Conservation (phyloP, 2,888 invertebrate species). For the Willowsia nigromaculata region DNA sequence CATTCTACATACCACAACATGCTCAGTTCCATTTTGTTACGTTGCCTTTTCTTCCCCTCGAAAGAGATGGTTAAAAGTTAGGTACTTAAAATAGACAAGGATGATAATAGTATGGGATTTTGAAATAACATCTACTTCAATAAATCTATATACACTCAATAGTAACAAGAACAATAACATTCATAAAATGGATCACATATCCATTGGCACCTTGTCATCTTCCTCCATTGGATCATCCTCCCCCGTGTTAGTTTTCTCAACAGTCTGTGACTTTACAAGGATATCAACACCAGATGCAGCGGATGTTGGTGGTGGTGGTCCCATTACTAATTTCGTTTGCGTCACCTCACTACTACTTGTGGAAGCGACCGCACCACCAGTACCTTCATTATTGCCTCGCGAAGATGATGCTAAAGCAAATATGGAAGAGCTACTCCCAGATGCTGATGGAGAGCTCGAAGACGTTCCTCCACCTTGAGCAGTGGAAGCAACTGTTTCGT, state of each 20-base stretch:
- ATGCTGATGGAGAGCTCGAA: constrained; percentile 31
- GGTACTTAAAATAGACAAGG: constrained; percentile 58
- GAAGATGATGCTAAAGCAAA: constrained; percentile 11
- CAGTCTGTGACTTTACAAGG: constrained; percentile 10
- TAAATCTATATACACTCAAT: not conserved
- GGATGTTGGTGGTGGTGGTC: not conserved
- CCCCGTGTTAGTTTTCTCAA: not conserved
- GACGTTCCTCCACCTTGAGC: not conserved
- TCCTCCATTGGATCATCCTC: constrained; percentile 67
- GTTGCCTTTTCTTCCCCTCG: not conserved
- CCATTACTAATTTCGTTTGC: constrained; percentile 39
- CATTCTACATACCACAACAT: not conserved
- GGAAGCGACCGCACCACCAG: not conserved
- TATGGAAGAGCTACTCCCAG: constrained; percentile 28
- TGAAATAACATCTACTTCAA: not conserved
- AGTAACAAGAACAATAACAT: constrained; percentile 33
- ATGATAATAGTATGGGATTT: not conserved
- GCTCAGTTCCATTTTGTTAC: constrained; percentile 16
- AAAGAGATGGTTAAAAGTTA: constrained; percentile 32
- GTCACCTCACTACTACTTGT: not conserved
- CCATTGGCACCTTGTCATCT: constrained; percentile 75
- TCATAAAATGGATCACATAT: constrained; percentile 72
- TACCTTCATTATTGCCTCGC: not conserved
- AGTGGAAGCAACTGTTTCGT: constrained; percentile 11
- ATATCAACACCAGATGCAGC: constrained; percentile 9